Conservation (phyloP, 2,797 vertebrate species). For the Alosa sapidissima region DNA sequence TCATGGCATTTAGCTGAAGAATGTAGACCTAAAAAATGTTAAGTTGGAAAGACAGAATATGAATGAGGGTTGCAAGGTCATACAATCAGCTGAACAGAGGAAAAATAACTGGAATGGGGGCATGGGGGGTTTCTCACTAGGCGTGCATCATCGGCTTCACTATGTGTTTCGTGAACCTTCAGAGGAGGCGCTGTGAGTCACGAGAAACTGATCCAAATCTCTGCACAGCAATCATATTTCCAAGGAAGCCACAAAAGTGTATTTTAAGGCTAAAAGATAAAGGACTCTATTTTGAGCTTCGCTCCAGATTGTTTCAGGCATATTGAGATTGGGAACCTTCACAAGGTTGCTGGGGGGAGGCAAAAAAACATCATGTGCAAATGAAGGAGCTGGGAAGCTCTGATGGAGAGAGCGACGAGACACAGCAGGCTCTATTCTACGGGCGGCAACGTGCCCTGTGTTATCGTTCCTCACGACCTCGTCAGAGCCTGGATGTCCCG, state of each 20-base stretch:
- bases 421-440: not conserved
- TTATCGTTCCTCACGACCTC: not conserved
- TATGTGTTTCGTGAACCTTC: not conserved
- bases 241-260: not conserved
- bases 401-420: constrained; percentile 25
- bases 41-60: not conserved
- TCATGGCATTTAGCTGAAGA: not conserved
- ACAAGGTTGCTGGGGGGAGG: not conserved
- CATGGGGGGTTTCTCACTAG: too few relatives aligned
- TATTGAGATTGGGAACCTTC: constrained; percentile 3
- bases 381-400: constrained; percentile 42
- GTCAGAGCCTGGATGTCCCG: not conserved
- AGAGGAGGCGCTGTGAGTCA: not conserved
- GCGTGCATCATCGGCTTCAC: not conserved
- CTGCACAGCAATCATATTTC: constrained; percentile 1
- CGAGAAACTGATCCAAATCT: not conserved
- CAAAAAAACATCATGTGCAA: constrained; percentile 39
- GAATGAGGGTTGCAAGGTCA: not conserved
- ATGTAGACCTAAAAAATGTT: not conserved
- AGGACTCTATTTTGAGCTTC: not conserved
- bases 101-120: not conserved
- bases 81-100: not conserved
- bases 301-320: not conserved
- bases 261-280: constrained; percentile 19
- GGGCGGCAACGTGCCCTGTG: not conserved